Base-by-base conservation (phyloP, 2,888 invertebrate genomes). In the Plusia festucae region DNA sequence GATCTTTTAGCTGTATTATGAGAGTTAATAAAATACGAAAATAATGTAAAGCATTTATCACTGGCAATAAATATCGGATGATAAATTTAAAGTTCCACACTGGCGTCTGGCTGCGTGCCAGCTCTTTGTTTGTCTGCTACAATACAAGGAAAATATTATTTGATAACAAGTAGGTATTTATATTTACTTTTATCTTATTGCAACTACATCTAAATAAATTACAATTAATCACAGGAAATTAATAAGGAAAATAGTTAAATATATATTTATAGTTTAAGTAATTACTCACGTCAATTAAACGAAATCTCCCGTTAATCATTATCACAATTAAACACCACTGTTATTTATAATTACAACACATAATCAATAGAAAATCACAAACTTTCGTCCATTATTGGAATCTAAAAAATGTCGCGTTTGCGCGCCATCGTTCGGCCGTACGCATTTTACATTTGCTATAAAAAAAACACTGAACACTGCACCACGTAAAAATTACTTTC, bases 321-420 rank as follows among this genome's bases (percentile, higher is more conserved):
- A 75, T 81, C 73, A 82, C 81, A 69, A 59, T 65, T 53, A 70
- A 54, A 59, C 40, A 62, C 15, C 68, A 77, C 78, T 73, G 64
- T 61, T 77, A 70, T 66, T 62, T 61, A 63, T 57, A 67, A 71
- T 69, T 70, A 82, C 78, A 65, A 27, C 75, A 80, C 78, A 63
- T 71, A 77, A 70, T 62, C 62, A 52, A 62, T 66, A 68, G 59
- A 65, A 74, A 81, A 69, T 62, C 67, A 68, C 51, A 52, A 82
- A 80, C 82, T 81, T 82, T 82, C 73, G 75, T 78, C 67, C 68
- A 73, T 34, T 63, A 70, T 18, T 63, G 65, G 65, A 71, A 80
- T 70, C 82, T 85, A 85, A 89, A 85, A 86, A 84, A 88, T 85
- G 89, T 88, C 82, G 80, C 79, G 82, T 85, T 88, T 82, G 82